A percentile compares a stretch with the other conserved stretches of the same genome.
Evolutionary conservation across 2,113 vertebrate genomes (phyloP).

Genomic region (Psittacara wagleri): DNA sequence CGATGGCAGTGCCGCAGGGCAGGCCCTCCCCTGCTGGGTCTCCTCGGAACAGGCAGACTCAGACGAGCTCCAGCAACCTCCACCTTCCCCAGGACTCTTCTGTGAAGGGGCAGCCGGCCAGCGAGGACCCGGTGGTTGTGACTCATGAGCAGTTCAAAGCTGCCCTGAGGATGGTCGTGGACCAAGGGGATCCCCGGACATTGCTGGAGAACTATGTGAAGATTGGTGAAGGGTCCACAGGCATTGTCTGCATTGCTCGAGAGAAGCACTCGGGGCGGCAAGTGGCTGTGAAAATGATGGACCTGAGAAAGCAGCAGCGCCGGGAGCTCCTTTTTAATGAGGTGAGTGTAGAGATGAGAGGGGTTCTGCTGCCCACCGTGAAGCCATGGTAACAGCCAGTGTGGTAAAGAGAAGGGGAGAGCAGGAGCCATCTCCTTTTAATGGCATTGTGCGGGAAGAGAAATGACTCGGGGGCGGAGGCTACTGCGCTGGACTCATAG

Average conservation of each 20-base stretch:
- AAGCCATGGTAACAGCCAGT: accelerated
- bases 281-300: conserved; percentile 99
- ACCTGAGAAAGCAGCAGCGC: conserved; percentile 94
- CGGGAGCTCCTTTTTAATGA: conserved; percentile 97
- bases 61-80: conserved; percentile 89
- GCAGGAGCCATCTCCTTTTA: neutral
- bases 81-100: conserved; percentile 82
- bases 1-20: conserved; percentile 70
- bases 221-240: conserved; percentile 96
- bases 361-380: neutral
- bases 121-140: conserved; percentile 86
- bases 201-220: conserved; percentile 95
- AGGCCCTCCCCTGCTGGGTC: conserved; percentile 91
- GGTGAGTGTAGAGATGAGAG: conserved; percentile 67
- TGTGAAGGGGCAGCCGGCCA: conserved; percentile 67
- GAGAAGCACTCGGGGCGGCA: conserved; percentile 94
- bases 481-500: accelerated
- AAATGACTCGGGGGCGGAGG: neutral
- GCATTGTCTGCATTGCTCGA: conserved; percentile 92
- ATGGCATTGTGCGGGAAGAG: neutral
- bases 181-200: conserved; percentile 91
- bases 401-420: neutral
- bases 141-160: conserved; percentile 98
- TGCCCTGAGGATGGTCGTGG: conserved; percentile 96
- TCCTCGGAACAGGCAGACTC: conserved; percentile 86